Evolutionary conservation across 2,797 vertebrate genomes (phyloP).

Genomic region (Catamblyrhynchus diadema): DNA sequence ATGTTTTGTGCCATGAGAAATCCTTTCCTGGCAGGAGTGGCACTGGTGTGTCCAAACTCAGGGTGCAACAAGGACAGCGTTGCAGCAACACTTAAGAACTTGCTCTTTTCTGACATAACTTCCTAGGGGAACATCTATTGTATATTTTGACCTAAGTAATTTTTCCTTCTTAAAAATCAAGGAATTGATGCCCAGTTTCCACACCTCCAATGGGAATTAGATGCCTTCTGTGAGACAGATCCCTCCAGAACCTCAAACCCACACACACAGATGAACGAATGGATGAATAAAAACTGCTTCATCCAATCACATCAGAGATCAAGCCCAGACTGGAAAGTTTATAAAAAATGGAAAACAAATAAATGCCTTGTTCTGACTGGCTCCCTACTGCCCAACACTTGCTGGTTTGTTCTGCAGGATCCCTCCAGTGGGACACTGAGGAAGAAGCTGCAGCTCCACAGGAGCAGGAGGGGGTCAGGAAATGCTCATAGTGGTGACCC

Average conservation of each 20-base stretch:
- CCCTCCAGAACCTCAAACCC: background rate
- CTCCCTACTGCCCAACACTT: rapidly evolving
- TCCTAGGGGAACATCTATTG: background rate
- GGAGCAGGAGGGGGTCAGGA: background rate
- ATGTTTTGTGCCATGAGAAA: background rate
- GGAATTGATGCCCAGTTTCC: rapidly evolving
- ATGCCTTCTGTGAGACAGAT: background rate
- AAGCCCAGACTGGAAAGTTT: background rate
- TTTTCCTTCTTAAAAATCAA: background rate
- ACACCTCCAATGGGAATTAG: background rate
- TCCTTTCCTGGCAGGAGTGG: background rate
- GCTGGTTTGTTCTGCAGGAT: background rate
- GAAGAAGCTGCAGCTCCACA: background rate
- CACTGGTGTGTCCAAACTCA: background rate
- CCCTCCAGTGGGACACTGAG: rapidly evolving
- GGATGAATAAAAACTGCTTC: background rate
- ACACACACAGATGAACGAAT: background rate
- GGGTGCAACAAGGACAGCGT: background rate
- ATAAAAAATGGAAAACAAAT: background rate
- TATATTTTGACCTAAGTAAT: background rate
- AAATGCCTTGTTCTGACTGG: background rate
- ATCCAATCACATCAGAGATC: background rate
- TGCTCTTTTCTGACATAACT: background rate
- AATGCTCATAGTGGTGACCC: rapidly evolving
- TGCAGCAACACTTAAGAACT: background rate